Base-by-base conservation (phyloP, 53 echinoderm and acorn worm genomes). In the Holothuria scabra region DNA sequence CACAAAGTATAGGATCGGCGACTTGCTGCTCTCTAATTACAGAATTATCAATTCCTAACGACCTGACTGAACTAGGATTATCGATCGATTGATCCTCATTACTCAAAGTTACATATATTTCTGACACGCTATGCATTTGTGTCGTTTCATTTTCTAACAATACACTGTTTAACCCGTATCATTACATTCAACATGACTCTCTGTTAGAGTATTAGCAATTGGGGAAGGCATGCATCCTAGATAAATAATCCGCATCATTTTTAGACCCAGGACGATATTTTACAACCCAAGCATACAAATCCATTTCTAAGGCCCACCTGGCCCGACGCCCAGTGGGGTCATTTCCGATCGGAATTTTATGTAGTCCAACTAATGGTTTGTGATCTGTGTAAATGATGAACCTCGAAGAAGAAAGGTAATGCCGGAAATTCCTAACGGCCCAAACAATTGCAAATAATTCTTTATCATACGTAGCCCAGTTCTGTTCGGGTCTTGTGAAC, bases 331-430 rank as follows among this genome's bases (percentile, higher is more conserved):
- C 88, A 23, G 86, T 83, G 11, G 28, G 44, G 60, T 94, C 91
- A 85, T 84, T 85, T 3, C 84, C 49, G 4, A 92, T 66, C 1
- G 90, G 92, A 2, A 95, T 41, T 67, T 90, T 92, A 0, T 84
- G 56, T 20, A 93, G 60, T 1, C 91, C 88, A 28, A 82, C 79
- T 4, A 91, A 82, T 0, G 91, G 93, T 46, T 95, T 88, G 46
- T 93, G 95, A 59, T 93, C 95, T 1, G 95, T 95, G 11, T 84
- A 58, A 12, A 95, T 91, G 18, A 55, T 61, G 83, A 95, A 93
- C 0, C 19, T 28, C 2, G 83, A 24, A 24, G 21, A 35, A 0
- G 62, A 18, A 0, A 93, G 74, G 63, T 93, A 93, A 13, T 89
- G 89, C 1, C 65, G 20, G n/a, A 55, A 85, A 35, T 89, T 72